Conservation (phyloP, 1,140 invertebrate species). For the Choristoneura fumiferana region DNA sequence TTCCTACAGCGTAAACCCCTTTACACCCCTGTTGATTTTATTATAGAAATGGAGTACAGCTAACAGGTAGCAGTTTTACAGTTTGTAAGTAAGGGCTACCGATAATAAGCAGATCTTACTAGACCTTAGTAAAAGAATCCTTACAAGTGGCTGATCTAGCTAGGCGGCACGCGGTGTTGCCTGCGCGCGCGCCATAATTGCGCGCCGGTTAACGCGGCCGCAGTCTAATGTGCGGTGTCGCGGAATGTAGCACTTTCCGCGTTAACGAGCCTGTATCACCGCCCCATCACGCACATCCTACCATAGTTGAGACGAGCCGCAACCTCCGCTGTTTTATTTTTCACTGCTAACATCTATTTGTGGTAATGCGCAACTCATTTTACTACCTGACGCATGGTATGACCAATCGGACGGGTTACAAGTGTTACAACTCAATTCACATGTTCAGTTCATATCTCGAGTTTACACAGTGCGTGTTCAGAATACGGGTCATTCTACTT, state of each 20-base stretch:
- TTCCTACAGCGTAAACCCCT: no score
- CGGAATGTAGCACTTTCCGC: slow-evolving; percentile 47
- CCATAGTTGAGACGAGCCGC: slow-evolving; percentile 25
- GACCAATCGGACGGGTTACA: no score
- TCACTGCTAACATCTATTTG: slow-evolving; percentile 54
- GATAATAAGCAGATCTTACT: no score
- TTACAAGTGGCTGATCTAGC: slow-evolving; percentile 13
- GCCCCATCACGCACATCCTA: slow-evolving; percentile 32
- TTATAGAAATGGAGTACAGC: no score
- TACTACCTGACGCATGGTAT: slow-evolving; percentile 43
- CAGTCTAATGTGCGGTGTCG: slow-evolving; percentile 48
- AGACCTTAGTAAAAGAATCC: background rate
- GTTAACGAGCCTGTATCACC: slow-evolving; percentile 47
- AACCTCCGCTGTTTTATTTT: slow-evolving; percentile 43
- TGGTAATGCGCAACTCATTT: slow-evolving; percentile 42
- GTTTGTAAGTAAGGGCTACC: no score
- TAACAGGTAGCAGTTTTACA: no score
- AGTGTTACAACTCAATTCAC: no score
- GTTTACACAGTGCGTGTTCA: no score
- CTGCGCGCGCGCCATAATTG: slow-evolving; percentile 36
- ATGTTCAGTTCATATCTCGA: no score
- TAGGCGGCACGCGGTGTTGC: slow-evolving; percentile 2
- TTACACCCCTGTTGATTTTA: no score
- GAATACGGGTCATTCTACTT: no score
- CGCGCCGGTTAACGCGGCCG: slow-evolving; percentile 25